Evolutionary conservation across 2,797 vertebrate genomes (phyloP).

Genomic region (Argya squamiceps): DNA sequence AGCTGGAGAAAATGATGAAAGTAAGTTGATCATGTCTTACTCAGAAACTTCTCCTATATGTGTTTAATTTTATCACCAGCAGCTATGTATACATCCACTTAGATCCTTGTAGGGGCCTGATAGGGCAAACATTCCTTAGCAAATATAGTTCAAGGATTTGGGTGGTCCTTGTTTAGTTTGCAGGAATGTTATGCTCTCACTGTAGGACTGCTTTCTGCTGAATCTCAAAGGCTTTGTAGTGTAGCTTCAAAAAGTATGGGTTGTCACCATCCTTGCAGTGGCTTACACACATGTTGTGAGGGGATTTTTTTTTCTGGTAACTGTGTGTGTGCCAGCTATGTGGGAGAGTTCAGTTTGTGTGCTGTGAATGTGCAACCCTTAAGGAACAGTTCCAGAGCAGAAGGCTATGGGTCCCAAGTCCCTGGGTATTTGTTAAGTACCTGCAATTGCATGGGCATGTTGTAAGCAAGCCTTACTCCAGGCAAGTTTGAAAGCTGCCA

Average conservation of each 20-base stretch:
- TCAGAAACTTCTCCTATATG: not conserved
- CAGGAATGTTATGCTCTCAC: not conserved
- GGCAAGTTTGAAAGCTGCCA: not conserved
- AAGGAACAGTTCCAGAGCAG: not conserved
- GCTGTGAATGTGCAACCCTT: not conserved
- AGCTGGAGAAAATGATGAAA: conserved; percentile 89
- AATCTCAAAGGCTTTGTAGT: not conserved
- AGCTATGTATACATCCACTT: not conserved
- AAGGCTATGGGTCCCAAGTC: not conserved
- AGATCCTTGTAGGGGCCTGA: not conserved
- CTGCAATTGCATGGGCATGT: accelerated
- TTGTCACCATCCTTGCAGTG: not conserved
- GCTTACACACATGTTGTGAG: not conserved
- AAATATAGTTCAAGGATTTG: not conserved
- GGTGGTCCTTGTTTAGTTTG: not conserved
- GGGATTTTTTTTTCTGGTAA: not conserved
- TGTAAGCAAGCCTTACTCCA: not conserved
- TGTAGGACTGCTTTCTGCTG: not conserved
- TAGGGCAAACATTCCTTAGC: not conserved
- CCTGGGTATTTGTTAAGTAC: not conserved
- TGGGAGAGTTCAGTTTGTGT: not conserved
- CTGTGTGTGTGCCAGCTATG: not conserved
- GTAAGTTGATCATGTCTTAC: conserved; percentile 77
- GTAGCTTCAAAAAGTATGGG: not conserved
- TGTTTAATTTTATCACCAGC: not conserved